These are phyloP conservation scores for Aleiodes testaceus DNA, from an alignment of 2,888 invertebrate genomes.

Conservation along the genomic window DNA sequence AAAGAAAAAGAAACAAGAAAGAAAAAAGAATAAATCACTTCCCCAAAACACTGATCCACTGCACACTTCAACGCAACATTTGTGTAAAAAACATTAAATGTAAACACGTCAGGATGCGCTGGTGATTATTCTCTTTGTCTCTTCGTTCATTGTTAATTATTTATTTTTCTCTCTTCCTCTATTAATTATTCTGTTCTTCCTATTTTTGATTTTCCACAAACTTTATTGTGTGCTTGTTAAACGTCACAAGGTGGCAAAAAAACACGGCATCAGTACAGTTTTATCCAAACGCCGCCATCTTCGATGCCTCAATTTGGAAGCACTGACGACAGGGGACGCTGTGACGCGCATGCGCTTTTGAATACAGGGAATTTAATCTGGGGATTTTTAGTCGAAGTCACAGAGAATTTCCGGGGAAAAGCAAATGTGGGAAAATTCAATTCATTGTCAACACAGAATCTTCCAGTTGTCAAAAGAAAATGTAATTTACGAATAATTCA, in stretches of 20 bases:
- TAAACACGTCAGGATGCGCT: constrained; percentile 17
- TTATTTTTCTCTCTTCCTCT: neutral
- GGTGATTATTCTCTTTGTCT: constrained; percentile 6
- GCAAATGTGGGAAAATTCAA: neutral
- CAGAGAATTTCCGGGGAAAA: neutral
- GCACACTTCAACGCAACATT: constrained; percentile 12
- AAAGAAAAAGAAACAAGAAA: no score
- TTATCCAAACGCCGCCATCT: constrained; percentile 67
- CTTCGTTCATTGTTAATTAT: constrained; percentile 28
- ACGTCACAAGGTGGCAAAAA: constrained; percentile 24
- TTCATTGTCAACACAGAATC: neutral
- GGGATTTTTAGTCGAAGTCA: constrained; percentile 1
- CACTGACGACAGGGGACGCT: constrained; percentile 32
- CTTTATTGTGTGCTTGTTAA: constrained; percentile 12
- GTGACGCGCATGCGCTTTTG: constrained; percentile 16
- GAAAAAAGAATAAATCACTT: constrained; percentile 26
- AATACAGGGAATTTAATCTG: neutral
- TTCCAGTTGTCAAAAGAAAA: neutral
- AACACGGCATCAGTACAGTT: constrained; percentile 21
- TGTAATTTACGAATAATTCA: neutral
- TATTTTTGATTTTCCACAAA: no score
- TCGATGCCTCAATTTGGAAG: constrained; percentile 66
- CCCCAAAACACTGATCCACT: constrained; percentile 24
- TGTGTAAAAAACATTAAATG: neutral
- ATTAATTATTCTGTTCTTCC: neutral